Evolutionary conservation across 2,113 vertebrate species (phyloP).

Genomic region (Nibea coibor): DNA sequence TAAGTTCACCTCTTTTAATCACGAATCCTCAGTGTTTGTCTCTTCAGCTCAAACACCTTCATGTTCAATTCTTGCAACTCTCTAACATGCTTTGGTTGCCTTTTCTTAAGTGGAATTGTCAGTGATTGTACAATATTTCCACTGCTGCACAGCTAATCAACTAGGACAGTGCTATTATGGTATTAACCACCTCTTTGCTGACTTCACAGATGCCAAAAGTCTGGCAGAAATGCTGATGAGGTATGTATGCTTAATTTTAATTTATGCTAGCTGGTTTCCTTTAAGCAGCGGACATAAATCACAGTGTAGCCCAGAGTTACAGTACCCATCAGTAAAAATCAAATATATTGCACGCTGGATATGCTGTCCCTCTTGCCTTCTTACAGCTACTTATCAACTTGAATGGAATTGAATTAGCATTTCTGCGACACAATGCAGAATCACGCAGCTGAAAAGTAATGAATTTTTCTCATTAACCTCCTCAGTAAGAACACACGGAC

Average conservation of each 20-base stretch:
- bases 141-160: slow-evolving; percentile 50
- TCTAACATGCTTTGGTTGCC: not conserved
- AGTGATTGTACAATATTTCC: slow-evolving; percentile 34
- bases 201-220: slow-evolving; percentile 96
- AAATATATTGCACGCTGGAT: slow-evolving; percentile 42
- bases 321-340: slow-evolving; percentile 56
- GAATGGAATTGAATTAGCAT: slow-evolving; percentile 62
- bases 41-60: not conserved
- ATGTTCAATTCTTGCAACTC: not conserved
- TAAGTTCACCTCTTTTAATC: not conserved
- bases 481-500: slow-evolving; percentile 97
- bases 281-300: slow-evolving; percentile 65
- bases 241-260: slow-evolving; percentile 83
- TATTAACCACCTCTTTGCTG: slow-evolving; percentile 80
- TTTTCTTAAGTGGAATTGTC: slow-evolving; percentile 21
- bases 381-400: slow-evolving; percentile 65
- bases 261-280: slow-evolving; percentile 57
- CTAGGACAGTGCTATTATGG: slow-evolving; percentile 42
- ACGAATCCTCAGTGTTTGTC: not conserved
- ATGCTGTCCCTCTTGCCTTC: slow-evolving; percentile 39
- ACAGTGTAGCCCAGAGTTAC: slow-evolving; percentile 40
- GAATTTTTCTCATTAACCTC: slow-evolving; percentile 53
- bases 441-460: slow-evolving; percentile 19
- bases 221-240: slow-evolving; percentile 99
- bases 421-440: slow-evolving; percentile 58